Conservation (phyloP, 92 coral and sea anemone genomes). For the Zoanthus gigantus region DNA sequence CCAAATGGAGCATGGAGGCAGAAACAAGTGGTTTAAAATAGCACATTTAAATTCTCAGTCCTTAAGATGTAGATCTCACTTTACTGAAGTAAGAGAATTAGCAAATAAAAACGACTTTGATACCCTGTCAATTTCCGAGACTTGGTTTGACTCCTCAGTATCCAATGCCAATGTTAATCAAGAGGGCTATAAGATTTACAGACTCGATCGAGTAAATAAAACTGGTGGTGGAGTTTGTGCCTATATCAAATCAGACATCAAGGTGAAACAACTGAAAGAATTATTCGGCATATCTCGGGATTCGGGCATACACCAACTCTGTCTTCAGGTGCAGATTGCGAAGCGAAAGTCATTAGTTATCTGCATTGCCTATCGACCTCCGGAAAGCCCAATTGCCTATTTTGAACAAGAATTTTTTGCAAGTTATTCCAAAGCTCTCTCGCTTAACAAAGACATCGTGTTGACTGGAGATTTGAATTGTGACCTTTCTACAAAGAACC, state of each 20-base stretch:
- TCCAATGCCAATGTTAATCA: neutral
- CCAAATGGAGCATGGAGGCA: neutral
- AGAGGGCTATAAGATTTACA: neutral
- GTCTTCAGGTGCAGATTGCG: neutral
- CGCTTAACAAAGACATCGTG: neutral
- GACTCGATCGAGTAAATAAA: neutral
- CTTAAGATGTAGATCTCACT: neutral
- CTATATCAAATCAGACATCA: neutral
- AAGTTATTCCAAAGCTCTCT: neutral
- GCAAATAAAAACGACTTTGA: neutral
- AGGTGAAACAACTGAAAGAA: neutral
- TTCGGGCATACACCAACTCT: slow-evolving; percentile 5
- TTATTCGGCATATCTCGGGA: neutral
- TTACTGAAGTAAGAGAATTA: neutral
- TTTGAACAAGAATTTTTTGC: neutral
- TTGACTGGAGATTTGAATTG: neutral
- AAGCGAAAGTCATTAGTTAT: neutral
- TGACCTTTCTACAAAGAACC: slow-evolving; percentile 1
- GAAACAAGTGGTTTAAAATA: neutral
- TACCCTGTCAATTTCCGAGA: neutral
- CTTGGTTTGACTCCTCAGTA: slow-evolving; percentile 14
- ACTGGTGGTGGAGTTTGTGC: slow-evolving; percentile 6
- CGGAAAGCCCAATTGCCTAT: neutral
- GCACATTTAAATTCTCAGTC: neutral
- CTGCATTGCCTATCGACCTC: slow-evolving; percentile 19